These are phyloP conservation scores for Drosophila willistoni DNA, from an alignment of 1,140 invertebrate species.

Conservation along the genomic window DNA sequence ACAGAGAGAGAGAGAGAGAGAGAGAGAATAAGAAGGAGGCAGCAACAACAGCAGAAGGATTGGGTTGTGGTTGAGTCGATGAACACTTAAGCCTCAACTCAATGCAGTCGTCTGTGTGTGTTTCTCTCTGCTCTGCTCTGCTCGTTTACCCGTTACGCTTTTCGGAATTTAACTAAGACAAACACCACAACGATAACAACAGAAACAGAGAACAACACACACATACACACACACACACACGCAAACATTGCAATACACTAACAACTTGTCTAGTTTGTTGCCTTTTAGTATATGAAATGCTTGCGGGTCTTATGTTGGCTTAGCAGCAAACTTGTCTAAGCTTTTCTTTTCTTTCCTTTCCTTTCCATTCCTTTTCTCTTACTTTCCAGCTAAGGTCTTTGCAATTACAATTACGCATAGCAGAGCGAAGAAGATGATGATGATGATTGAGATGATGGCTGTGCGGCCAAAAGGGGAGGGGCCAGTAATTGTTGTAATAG, in stretches of 20 bases:
- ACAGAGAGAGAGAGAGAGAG: neutral
- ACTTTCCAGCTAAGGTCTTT: conserved; percentile 35
- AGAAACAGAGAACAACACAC: conserved; percentile 48
- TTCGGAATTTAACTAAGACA: conserved; percentile 80
- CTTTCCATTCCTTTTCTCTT: neutral
- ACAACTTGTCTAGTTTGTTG: conserved; percentile 72
- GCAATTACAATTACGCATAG: conserved; percentile 76
- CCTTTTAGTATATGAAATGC: conserved; percentile 74
- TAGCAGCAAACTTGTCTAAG: conserved; percentile 79
- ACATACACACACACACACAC: conserved; percentile 10
- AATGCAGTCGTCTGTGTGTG: conserved; percentile 52
- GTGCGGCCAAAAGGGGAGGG: neutral
- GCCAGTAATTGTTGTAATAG: conserved; percentile 63
- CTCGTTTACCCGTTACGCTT: conserved; percentile 75
- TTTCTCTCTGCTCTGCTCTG: conserved; percentile 46
- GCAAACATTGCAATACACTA: conserved; percentile 40
- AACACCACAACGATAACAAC: conserved; percentile 78
- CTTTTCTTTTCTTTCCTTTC: conserved; percentile 18
- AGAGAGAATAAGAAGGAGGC: neutral
- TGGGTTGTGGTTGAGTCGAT: conserved; percentile 73
- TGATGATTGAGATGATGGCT: conserved; percentile 35
- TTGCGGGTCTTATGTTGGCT: conserved; percentile 79
- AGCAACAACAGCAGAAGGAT: conserved; percentile 33
- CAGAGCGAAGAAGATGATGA: conserved; percentile 19
- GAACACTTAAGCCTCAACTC: conserved; percentile 79